Base-by-base conservation (phyloP, 2,113 vertebrate genomes). In the Tor tambroides region DNA sequence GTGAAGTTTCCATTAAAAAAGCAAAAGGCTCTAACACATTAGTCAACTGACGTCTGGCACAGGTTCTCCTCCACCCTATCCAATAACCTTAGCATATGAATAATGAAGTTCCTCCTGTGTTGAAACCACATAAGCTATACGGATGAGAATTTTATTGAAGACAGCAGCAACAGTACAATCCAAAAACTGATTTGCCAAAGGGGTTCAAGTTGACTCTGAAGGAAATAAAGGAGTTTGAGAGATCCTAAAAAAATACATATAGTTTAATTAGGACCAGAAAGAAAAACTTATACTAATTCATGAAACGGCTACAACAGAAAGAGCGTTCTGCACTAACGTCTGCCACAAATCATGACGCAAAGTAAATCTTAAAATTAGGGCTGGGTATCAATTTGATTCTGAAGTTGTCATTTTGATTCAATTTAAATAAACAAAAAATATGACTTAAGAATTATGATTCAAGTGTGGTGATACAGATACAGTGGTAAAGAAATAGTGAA, bases 1-100 rank as follows among this genome's bases (percentile, higher is more conserved):
- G 43, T 49, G 35, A 63, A 21, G 80, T 54, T 71, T 85, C 78
- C 80, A 82, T 72, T 84, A 77, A 87, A 86, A 85, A 84, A 86
- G 85, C 61, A 67, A 85, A 88, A 88, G 84, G 49, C 78, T 78
- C 63, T 32, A 59, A 76, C 78, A 69, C 77, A 54, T 90, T 85
- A 56, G 71, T 85, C 59, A 59, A 49, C 78, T 78, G n/a, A 72
- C 65, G 77, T 89, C 85, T 74, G 80, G 75, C 65, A 65, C 85
- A 49, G n/a, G 35, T 38, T 84, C 74, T 59, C 19, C n/a, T 26
- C 30, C 35, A 63, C 41, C 12, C 38, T 54, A 38, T 87, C 85
- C 75, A 80, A 74, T 80, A 84, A 38, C 81, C 49, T 71, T 81
- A 75, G 35, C 67, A 84, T 43, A 56, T 61, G 51, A 76, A 89